These are phyloP conservation scores for Lordiphosa mommai DNA, from an alignment of 1,140 invertebrate species.

Conservation along the genomic window DNA sequence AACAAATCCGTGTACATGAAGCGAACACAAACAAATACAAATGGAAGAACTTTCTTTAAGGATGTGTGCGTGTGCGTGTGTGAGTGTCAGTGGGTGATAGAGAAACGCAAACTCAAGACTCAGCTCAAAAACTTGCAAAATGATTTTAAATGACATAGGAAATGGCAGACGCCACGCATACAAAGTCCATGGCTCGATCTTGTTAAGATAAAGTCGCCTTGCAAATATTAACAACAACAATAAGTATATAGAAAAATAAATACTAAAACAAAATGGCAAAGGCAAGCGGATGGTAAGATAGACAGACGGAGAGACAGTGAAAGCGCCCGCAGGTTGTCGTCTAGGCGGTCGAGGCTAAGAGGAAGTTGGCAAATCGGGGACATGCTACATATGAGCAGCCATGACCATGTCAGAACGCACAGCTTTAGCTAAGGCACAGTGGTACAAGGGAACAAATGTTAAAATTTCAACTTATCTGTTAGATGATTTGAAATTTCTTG, in stretches of 20 bases:
- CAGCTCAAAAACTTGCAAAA: constrained; percentile 60
- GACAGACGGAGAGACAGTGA: background rate
- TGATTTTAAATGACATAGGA: constrained; percentile 62
- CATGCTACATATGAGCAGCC: constrained; percentile 32
- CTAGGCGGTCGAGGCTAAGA: constrained; percentile 34
- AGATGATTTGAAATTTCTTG: no score
- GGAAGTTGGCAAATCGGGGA: constrained; percentile 9
- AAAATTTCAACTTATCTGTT: background rate
- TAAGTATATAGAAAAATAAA: constrained; percentile 44
- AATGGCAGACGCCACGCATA: constrained; percentile 36
- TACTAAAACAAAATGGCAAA: constrained; percentile 37
- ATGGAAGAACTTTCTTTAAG: constrained; percentile 9
- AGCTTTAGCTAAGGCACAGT: constrained; percentile 9
- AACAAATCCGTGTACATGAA: constrained; percentile 55
- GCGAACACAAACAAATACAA: constrained; percentile 16
- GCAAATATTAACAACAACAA: constrained; percentile 49
- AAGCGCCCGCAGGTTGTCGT: constrained; percentile 44
- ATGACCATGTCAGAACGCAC: constrained; percentile 31
- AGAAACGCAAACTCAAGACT: constrained; percentile 30
- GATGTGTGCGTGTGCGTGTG: background rate
- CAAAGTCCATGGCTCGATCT: constrained; percentile 39
- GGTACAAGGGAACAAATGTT: background rate
- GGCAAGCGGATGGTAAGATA: constrained; percentile 15
- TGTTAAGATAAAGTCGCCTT: constrained; percentile 62
- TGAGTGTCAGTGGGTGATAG: background rate